Percentiles rank a stretch among this genome's conserved stretches.
Conservation (phyloP, 64 coral and sea anemone species). For the Pocillopora damicornis region DNA sequence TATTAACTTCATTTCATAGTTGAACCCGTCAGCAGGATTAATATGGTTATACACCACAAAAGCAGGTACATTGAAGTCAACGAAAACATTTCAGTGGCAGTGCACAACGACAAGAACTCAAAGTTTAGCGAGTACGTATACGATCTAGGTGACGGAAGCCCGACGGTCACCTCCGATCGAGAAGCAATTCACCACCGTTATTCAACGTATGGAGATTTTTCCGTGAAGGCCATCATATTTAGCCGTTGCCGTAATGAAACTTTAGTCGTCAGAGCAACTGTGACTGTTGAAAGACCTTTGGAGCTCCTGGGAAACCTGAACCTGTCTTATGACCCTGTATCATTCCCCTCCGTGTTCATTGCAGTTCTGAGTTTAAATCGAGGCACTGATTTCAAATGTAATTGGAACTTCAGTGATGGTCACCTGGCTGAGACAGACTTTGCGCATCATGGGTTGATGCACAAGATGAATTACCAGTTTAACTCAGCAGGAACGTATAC, state of each 20-base stretch:
- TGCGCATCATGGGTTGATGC: not conserved
- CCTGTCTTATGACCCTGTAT: not conserved
- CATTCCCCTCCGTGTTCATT: not conserved
- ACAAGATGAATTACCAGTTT: not conserved
- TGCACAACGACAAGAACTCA: not conserved
- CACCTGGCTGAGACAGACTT: not conserved
- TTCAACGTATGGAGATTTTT: not conserved
- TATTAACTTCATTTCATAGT: not conserved
- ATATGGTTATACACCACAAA: not conserved
- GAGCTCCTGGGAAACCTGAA: conserved; percentile 5
- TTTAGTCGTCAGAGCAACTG: not conserved
- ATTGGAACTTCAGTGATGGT: conserved; percentile 20
- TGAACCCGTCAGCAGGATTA: not conserved
- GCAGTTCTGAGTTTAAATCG: not conserved
- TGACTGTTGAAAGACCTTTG: conserved; percentile 9
- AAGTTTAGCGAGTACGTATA: conserved; percentile 17
- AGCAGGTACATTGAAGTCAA: not conserved
- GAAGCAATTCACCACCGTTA: not conserved
- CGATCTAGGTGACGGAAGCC: conserved; percentile 19
- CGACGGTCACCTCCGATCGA: not conserved
- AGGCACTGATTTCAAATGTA: conserved; percentile 27
- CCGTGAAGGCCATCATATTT: not conserved
- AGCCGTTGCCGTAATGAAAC: conserved; percentile 18
- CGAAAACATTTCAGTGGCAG: conserved; percentile 7
- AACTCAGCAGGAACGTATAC: not conserved